These are phyloP conservation scores for Nematopogon swammerdamellus DNA, from an alignment of 2,888 invertebrate species.

Conservation along the genomic window DNA sequence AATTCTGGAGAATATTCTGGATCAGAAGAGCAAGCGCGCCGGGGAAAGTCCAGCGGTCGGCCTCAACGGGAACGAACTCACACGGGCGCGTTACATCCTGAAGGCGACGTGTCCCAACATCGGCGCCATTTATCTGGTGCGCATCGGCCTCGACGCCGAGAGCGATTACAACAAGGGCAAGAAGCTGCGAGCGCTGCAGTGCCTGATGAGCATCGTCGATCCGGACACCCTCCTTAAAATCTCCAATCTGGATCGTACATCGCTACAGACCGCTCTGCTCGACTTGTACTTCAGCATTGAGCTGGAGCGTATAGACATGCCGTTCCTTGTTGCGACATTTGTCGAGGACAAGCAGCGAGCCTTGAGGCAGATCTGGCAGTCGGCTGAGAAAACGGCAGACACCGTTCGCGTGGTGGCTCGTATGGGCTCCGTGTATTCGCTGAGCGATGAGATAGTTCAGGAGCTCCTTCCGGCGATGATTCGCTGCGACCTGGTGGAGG, in stretches of 20 bases:
- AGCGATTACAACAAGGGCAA: constrained; percentile 43
- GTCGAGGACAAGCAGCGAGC: constrained; percentile 37
- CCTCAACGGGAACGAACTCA: constrained; percentile 32
- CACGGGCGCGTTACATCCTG: constrained; percentile 46
- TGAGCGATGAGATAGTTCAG: constrained; percentile 22
- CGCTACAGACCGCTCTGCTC: constrained; percentile 39
- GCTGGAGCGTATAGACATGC: constrained; percentile 43
- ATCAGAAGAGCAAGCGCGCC: constrained; percentile 20
- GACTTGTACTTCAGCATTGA: constrained; percentile 38
- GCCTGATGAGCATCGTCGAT: constrained; percentile 45
- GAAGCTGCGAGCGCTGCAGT: constrained; percentile 46
- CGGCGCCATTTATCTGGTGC: constrained; percentile 47
- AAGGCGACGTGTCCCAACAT: constrained; percentile 51
- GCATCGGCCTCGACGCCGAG: constrained; percentile 46
- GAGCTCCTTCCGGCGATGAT: constrained; percentile 30
- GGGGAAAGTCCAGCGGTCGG: constrained; percentile 14
- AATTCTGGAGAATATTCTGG: constrained; percentile 43
- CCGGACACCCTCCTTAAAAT: constrained; percentile 44
- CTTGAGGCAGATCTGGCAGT: constrained; percentile 35
- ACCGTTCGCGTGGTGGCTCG: constrained; percentile 33
- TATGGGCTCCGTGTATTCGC: constrained; percentile 30
- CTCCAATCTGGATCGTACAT: constrained; percentile 34
- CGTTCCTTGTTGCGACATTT: constrained; percentile 43
- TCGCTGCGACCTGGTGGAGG: constrained; percentile 30
- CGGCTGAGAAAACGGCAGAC: constrained; percentile 28